Base-by-base conservation (phyloP, 2,888 invertebrate species). In the Cantharis flavilabris region DNA sequence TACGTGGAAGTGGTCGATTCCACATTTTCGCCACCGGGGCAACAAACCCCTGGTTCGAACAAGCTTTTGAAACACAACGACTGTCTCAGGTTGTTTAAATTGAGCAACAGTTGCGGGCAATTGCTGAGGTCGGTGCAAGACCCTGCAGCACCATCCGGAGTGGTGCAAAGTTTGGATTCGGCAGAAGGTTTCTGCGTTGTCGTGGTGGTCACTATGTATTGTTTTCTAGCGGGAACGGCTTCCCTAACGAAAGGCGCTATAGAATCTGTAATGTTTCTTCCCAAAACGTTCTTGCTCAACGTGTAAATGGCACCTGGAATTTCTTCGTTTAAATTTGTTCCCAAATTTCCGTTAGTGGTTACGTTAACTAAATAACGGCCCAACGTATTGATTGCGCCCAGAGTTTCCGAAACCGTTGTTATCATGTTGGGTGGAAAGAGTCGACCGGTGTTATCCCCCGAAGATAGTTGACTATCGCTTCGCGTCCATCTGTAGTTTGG, bases 41-140 rank as follows among this genome's bases (percentile, higher is more conserved):
- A 97, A 85, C 97, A 97, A 2, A 97, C 97, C 1, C 97, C 97
- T 1, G 97, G 97, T 2, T 96, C 95, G 84, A 97, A 97, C 1
- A 97, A 90, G 80, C 95, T 96, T 89, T 97, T 97, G 85, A 97
- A 97, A 85, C 97, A 97, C 10, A 97, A 90, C 0, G 97, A 97
- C 84, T 96, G 96, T 30, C 97, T 89, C 16, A 97, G 89, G 86
- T 94, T 94, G 13, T 94, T 92, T 71, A 97, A 89, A 87, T 97
- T 95, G 20, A 97, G 88, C 1, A 97, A 89, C 26, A 97, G 88
- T 82, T 96, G 95, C 0, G 97, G 97, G 84, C 97, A 97, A 84
- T 95, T 95, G 84, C 96, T 96, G 16, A 97, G 89, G 86, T 97
- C 97, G 85, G 96, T 94, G 84, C 97, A 97, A 79, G 93, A 86